Base-by-base conservation (phyloP, 1,140 invertebrate species). In the Bathynomus jamesi region DNA sequence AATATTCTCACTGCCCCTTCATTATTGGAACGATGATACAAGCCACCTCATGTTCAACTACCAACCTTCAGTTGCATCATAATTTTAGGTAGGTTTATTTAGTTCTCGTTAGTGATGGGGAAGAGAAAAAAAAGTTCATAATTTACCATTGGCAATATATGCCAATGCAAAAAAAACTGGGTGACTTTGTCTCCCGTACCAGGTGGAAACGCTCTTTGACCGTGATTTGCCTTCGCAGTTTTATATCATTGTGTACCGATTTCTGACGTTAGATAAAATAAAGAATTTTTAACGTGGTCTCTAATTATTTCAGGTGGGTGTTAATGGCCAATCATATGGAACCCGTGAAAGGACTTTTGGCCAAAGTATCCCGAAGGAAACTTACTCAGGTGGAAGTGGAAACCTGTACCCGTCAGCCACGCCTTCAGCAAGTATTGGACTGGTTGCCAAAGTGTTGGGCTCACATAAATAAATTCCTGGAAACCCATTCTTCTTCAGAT, bases 261-360 rank as follows among this genome's bases (percentile, higher is more conserved):
- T n/a, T n/a, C n/a, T n/a, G n/a, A n/a, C n/a, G n/a, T n/a, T n/a
- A n/a, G n/a, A n/a, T n/a, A n/a, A n/a, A n/a, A n/a, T n/a, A n/a
- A n/a, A n/a, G n/a, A n/a, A n/a, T n/a, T n/a, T n/a, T n/a, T n/a
- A n/a, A n/a, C n/a, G n/a, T n/a, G n/a, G n/a, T n/a, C n/a, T n/a
- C n/a, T n/a, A n/a, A n/a, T n/a, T 65, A 2, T 73, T 89, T 4
- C 61, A 77, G 90, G 82, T 96, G 84, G 89, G 92, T 87, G 79
- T 86, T 87, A 65, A 91, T 90, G 81, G 94, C 94, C n/a, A 98
- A 97, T 81, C 94, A 98, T 79, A 95, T 96, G 91, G 96, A 99
- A 80, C 95, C 96, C 0, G 95, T 98, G 0, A 94, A 96, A 82
- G 95, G 95, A 69, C 92, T 98, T 78, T 83, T 98, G 29, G 92